Evolutionary conservation across 2,888 invertebrate species (phyloP).

Genomic region (Phyllotreta striolata): DNA sequence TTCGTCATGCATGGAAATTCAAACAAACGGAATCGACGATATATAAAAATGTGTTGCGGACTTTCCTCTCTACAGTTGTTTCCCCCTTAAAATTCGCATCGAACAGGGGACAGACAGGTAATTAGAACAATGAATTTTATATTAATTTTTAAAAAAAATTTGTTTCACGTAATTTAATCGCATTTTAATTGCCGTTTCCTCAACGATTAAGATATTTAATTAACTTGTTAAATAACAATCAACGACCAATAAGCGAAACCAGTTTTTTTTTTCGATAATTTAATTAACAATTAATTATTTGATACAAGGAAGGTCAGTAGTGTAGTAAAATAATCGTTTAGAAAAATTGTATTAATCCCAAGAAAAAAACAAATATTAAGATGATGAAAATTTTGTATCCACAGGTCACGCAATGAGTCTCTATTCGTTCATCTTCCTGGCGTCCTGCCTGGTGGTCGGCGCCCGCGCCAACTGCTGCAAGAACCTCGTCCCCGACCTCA

Average conservation of each 20-base stretch:
- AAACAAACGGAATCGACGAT: slow-evolving; percentile 33
- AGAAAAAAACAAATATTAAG: no score
- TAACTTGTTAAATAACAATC: no score
- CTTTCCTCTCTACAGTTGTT: slow-evolving; percentile 32
- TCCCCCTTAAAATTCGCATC: slow-evolving; percentile 28
- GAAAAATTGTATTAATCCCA: no score
- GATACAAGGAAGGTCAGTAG: no score
- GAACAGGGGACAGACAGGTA: slow-evolving; percentile 33
- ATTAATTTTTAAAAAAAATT: not conserved
- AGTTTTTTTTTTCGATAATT: no score
- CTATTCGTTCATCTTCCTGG: slow-evolving; percentile 32
- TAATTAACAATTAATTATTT: no score
- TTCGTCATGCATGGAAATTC: slow-evolving; percentile 36
- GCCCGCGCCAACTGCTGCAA: slow-evolving; percentile 39
- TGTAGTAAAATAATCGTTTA: no score
- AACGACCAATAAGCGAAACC: no score
- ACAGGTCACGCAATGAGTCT: slow-evolving; percentile 41
- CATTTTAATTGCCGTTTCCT: no score
- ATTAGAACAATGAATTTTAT: not conserved
- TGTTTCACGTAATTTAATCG: not conserved
- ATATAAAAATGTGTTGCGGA: slow-evolving; percentile 37
- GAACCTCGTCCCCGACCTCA: slow-evolving; percentile 52
- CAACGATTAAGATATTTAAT: no score
- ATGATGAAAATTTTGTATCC: no score
- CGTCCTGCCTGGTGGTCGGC: slow-evolving; percentile 40